Base-by-base conservation (phyloP, 1,140 invertebrate genomes). In the Lordiphosa stackelbergi region DNA sequence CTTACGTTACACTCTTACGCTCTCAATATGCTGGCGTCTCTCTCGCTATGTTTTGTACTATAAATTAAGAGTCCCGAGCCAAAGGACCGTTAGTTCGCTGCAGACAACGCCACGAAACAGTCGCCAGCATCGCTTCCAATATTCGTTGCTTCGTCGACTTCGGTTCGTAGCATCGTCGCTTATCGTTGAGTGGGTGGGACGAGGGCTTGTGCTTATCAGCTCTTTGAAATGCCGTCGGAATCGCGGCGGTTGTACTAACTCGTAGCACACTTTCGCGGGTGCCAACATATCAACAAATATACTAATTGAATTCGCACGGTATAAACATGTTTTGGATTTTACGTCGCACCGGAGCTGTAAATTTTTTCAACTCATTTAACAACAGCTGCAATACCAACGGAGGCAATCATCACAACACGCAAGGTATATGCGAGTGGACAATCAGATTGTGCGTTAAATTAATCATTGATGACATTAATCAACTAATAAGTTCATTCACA, bases 321-420 rank as follows among this genome's bases (percentile, higher is more conserved):
- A n/a, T 7, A 65, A 85, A 58, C 42, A 87, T 87, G 86, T 87
- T 87, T 87, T 87, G 86, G 86, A 87, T 87, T 66, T 70, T 87
- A 70, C 73, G 86, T 28, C 75, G 86, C 52, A 87, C 86, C 5
- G 86, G 86, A 19, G 86, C 86, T 28, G 86, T 70, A 53, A 87
- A 86, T 64, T 87, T 87, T 63, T 87, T 87, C 51, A 87, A 87
- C 66, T 87, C 85, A 24, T 65, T 87, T 13, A 87, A 87, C 71
- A 87, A 87, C 55, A 87, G 87, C 55, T 87, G 66, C 53, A 85
- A 66, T 16, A 46, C 47, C 37, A 73, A 55, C 35, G 78, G 66
- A 24, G 65, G 73, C 12, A 78, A 55, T 63, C 69, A 85, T 53
- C 83, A 85, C 54, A 72, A 47, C 58, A 84, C 78, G 8, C 77